Evolutionary conservation across 2,888 invertebrate genomes (phyloP), one percentile per base, ranked within the genome.

Genomic region (Scaptodrosophila latifasciaeformis): DNA sequence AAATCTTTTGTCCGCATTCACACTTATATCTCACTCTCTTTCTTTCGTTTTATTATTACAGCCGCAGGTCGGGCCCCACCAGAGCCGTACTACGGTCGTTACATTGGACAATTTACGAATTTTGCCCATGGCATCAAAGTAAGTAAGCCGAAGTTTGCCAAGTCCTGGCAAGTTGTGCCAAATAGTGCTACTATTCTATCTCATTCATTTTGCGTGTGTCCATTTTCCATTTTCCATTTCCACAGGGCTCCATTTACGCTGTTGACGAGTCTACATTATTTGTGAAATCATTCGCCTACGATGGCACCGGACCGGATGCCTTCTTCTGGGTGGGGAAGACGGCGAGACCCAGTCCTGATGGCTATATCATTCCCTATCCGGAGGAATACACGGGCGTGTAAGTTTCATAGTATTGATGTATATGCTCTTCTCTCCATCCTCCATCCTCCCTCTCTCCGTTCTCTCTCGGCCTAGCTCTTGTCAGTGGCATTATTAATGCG

Each of bases 281-380:
- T 87, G 92, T 96, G 77, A 92, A 93, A 79, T 92, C 92, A 35
- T 96, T 96, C 86, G 92, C 91, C 39, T 96, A 96, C 84, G 96
- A 96, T 81, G 96, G 96, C 35, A 92, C 92, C 5, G 95, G 93
- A 6, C 94, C 95, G 58, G 94, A 93, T 83, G 94, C 95, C 1
- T 95, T 92, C 87, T 96, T 96, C 88, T 96, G 95, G 96, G 93
- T 95, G 55, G 96, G 96, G 10, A 93, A 93, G 79, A 91, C 92
- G 2, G 89, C 91, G 1, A 89, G 92, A 62, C 95, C 95, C 1
- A 92, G 92, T 67, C 95, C 95, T 15, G 92, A 93, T 47, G 96
- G 96, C 55, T 91, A 90, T 59, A 90, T 95, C 58, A 92, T 96
- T 81, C 95, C 96, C 15, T 95, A 94, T 84, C 95, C 95, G 24